These are phyloP conservation scores for Pollimyrus isidori DNA, from an alignment of 2,113 vertebrate genomes.

Conservation along the genomic window DNA sequence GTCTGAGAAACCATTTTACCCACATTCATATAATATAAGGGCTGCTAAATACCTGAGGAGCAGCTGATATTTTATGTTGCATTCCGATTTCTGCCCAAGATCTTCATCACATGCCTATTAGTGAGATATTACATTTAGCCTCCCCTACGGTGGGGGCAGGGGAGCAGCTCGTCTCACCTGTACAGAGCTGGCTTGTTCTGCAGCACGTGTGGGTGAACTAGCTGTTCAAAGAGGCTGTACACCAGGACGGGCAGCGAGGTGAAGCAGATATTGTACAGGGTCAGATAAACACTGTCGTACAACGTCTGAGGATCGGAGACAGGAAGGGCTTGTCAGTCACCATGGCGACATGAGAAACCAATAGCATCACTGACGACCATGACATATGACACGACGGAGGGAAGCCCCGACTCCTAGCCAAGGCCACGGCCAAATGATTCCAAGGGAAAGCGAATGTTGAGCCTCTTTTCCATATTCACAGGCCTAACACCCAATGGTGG, in stretches of 20 bases:
- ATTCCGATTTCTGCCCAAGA: not conserved
- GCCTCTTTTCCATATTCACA: not conserved
- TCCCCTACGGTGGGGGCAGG: not conserved
- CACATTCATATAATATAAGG: not conserved
- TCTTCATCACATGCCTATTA: not conserved
- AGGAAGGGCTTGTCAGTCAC: conserved; percentile 18
- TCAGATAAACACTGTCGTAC: conserved; percentile 97
- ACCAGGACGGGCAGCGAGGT: conserved; percentile 96
- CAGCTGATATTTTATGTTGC: not conserved
- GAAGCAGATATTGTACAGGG: conserved; percentile 99
- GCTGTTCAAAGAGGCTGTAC: conserved; percentile 96
- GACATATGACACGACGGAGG: not conserved
- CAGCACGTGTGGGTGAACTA: conserved; percentile 85
- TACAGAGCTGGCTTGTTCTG: conserved; percentile 89
- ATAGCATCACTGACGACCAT: not conserved
- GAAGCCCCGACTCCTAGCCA: not conserved
- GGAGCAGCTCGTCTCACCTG: conserved; percentile 57
- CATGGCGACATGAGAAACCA: not conserved
- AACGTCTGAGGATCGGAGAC: conserved; percentile 75
- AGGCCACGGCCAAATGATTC: not conserved
- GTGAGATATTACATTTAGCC: not conserved
- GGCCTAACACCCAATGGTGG: not conserved
- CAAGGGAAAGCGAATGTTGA: not conserved
- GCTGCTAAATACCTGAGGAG: not conserved
- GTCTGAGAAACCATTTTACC: not conserved